phyloP scores from a whole-genome alignment of 2,888 invertebrate genomes.

The Cryptocheilus praepositus region DNA sequence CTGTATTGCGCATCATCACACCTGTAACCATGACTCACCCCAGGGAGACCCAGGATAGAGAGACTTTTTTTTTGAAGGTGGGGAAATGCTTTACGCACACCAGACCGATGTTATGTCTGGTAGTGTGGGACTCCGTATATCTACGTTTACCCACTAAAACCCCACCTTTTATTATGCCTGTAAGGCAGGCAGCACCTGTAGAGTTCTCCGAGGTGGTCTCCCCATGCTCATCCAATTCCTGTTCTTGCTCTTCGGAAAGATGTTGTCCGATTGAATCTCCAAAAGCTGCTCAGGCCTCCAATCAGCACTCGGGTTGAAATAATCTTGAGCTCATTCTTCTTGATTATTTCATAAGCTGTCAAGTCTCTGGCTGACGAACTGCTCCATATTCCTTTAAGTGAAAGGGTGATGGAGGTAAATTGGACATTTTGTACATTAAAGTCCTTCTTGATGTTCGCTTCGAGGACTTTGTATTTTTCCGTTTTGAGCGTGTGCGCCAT shows the following conservation, averaged over 20 bases:
- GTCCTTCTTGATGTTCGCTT: neutral
- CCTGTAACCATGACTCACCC: too few relatives aligned
- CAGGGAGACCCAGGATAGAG: too few relatives aligned
- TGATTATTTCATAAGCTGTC: neutral
- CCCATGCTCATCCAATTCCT: slow-evolving; percentile 3
- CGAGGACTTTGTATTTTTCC: slow-evolving; percentile 44
- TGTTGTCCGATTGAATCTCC: slow-evolving; percentile 7
- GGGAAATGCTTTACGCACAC: slow-evolving; percentile 1
- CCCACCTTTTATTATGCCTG: neutral
- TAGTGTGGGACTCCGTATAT: neutral
- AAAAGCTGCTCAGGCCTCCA: slow-evolving; percentile 24
- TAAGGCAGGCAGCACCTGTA: neutral
- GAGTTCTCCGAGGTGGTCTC: neutral
- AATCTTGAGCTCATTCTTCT: slow-evolving; percentile 29
- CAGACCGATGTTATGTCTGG: neutral
- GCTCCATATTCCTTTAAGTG: slow-evolving; percentile 40
- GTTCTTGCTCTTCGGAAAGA: neutral
- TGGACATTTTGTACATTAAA: neutral
- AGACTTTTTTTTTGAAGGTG: neutral
- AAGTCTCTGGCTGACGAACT: neutral
- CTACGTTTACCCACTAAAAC: slow-evolving; percentile 1
- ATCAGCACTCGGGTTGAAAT: slow-evolving; percentile 32
- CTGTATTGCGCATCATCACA: too few relatives aligned
- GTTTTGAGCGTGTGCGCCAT: slow-evolving; percentile 52
- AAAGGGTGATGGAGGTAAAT: slow-evolving; percentile 31